Base-by-base conservation (phyloP, 2,113 vertebrate species). In the Tetrao urogallus region DNA sequence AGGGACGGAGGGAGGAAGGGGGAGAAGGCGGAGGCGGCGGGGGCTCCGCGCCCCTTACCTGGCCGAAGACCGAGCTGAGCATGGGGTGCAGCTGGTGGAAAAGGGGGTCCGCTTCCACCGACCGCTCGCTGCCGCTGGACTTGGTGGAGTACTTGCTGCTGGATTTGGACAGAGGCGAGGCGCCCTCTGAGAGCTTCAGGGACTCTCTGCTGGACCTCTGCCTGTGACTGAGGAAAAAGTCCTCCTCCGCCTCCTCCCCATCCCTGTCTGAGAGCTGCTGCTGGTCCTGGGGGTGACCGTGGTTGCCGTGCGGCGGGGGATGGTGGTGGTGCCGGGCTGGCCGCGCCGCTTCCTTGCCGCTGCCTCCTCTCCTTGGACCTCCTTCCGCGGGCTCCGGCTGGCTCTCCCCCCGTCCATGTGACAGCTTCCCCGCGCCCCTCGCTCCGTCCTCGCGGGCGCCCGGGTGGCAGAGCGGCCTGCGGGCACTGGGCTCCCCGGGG, bases 11-110 rank as follows among this genome's bases (percentile, higher is more conserved):
- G 57, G 42, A 45, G 63, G 66, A 15, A 43, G 65, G 88, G 77
- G 86, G 76, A 32, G 76, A 89, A 76, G 87, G 34, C 13, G 32
- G 61, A 60, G 94, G 84, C 92, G 80, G 72, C 20, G 43, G 66
- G 40, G 91, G 88, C 92, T 95, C 96, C 96, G 96, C 87, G 94
- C 94, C 92, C 88, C 98, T 99, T 98, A 99, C 99, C 99, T 99
- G 99, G 47, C 99, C 99, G 79, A 99, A 99, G 91, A 99, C 98
- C 40, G 99, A 99, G 98, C 98, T 98, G 83, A 99, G 98, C 96
- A 99, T 98, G 63, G 99, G 98, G 92, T 97, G 98, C 96, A 99
- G 97, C 93, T 96, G 97, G 74, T 97, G 98, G 91, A 98, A 95
- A 42, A 98, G 97, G 97, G 97, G 98, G 83, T 99, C 99, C 15